phyloP scores from a whole-genome alignment of 92 coral and sea anemone genomes.

The Porites evermanni region DNA sequence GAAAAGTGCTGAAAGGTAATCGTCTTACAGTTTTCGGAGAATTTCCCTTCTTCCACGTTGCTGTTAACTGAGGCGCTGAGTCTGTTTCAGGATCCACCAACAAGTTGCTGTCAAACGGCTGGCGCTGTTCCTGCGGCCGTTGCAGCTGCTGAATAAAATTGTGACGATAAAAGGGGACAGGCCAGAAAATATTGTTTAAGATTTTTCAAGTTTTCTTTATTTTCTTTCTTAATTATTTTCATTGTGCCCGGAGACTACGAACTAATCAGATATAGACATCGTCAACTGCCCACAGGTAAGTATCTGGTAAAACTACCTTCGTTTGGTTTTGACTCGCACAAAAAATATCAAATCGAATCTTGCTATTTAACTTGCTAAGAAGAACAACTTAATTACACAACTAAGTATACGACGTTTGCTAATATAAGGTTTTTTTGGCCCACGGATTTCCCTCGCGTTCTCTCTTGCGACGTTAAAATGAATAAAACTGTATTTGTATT shows the following conservation, averaged over 20 bases:
- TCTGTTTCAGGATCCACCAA: slow-evolving; percentile 30
- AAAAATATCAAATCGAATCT: not conserved
- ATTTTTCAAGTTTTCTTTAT: not conserved
- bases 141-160: slow-evolving; percentile 29
- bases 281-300: not conserved
- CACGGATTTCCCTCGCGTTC: not conserved
- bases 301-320: not conserved
- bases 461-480: not conserved
- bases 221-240: not conserved
- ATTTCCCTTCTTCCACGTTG: slow-evolving; percentile 29
- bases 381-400: too few relatives aligned
- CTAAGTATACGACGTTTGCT: too few relatives aligned
- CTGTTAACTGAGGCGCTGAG: slow-evolving; percentile 15
- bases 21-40: slow-evolving; percentile 22
- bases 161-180: slow-evolving; percentile 17
- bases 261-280: not conserved
- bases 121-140: slow-evolving; percentile 2
- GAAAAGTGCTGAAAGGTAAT: not conserved
- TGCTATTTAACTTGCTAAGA: not conserved
- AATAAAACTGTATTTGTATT: not conserved
- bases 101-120: slow-evolving; percentile 30
- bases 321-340: not conserved
- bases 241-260: not conserved
- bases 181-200: not conserved
- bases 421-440: too few relatives aligned